These are phyloP conservation scores for Drosophila ambigua DNA, from an alignment of 1,140 invertebrate species.

Conservation along the genomic window DNA sequence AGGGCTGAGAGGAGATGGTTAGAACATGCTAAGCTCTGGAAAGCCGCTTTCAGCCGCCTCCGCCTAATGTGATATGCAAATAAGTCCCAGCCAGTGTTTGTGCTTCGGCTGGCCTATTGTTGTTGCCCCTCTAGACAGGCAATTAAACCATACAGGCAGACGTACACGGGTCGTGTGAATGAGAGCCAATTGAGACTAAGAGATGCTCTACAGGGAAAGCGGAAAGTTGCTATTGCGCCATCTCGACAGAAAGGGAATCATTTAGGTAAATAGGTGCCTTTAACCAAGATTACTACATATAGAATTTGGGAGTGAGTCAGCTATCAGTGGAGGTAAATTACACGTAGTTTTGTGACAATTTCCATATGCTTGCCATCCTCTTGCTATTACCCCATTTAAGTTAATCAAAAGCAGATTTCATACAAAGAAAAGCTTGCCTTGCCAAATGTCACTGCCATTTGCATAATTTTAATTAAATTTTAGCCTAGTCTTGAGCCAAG, in stretches of 20 bases:
- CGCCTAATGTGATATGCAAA: constrained; percentile 67
- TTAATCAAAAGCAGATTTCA: constrained; percentile 14
- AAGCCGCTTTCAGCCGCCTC: constrained; percentile 62
- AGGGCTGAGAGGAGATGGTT: not conserved
- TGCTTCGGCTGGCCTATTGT: constrained; percentile 10
- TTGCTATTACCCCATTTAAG: not conserved
- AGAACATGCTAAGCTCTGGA: constrained; percentile 46
- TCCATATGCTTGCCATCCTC: no score
- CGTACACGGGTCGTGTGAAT: not conserved
- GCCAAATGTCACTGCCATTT: constrained; percentile 44
- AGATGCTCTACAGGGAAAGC: constrained; percentile 22
- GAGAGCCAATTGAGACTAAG: not conserved
- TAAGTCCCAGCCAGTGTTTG: constrained; percentile 31
- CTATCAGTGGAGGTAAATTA: no score
- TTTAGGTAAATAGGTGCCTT: not conserved
- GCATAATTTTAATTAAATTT: constrained; percentile 71
- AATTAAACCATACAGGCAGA: constrained; percentile 48
- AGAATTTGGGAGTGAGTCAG: not conserved
- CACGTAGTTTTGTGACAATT: no score
- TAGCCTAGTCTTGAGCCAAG: constrained; percentile 7
- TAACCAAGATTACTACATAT: not conserved
- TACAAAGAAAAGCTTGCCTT: constrained; percentile 13
- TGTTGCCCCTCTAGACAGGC: constrained; percentile 42
- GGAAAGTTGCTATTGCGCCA: no score
- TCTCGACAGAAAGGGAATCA: no score